Conservation (phyloP, 2,888 invertebrate genomes). For the Coecobrya sp. region DNA sequence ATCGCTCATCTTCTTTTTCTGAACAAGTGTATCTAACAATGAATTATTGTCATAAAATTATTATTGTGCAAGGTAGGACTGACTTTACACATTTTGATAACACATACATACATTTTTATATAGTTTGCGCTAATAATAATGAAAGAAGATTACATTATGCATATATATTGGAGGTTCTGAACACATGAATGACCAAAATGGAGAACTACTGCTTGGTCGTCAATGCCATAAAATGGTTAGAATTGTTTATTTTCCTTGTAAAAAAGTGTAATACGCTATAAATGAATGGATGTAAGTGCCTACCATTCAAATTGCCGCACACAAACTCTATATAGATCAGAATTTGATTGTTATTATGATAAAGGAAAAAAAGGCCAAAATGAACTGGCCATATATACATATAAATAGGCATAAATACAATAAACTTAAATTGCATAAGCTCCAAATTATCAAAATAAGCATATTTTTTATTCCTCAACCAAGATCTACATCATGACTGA, state of each 20-base stretch:
- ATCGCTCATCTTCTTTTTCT: constrained; percentile 62
- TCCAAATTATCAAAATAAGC: constrained; percentile 75
- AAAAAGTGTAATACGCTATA: constrained; percentile 17
- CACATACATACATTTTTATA: constrained; percentile 9
- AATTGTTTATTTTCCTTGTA: constrained; percentile 68
- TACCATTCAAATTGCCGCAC: constrained; percentile 30
- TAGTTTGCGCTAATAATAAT: constrained; percentile 1
- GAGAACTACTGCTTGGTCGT: constrained; percentile 76
- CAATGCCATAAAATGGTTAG: constrained; percentile 66
- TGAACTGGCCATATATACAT: constrained; percentile 2
- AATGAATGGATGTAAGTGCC: neutral
- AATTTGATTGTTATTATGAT: constrained; percentile 63
- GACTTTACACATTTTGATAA: constrained; percentile 68
- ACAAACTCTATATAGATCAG: constrained; percentile 51
- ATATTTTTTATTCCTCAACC: constrained; percentile 38
- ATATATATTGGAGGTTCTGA: constrained; percentile 60
- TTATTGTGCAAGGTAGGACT: constrained; percentile 69
- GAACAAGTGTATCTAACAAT: constrained; percentile 75
- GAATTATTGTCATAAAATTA: constrained; percentile 74
- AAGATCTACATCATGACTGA: constrained; percentile 68
- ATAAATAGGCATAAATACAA: constrained; percentile 29
- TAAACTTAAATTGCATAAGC: constrained; percentile 73
- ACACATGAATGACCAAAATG: constrained; percentile 71
- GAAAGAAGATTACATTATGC: constrained; percentile 10
- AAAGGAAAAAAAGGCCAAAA: constrained; percentile 9